Evolutionary conservation across 2,113 vertebrate genomes (phyloP).

Genomic region (Neoarius graeffei): DNA sequence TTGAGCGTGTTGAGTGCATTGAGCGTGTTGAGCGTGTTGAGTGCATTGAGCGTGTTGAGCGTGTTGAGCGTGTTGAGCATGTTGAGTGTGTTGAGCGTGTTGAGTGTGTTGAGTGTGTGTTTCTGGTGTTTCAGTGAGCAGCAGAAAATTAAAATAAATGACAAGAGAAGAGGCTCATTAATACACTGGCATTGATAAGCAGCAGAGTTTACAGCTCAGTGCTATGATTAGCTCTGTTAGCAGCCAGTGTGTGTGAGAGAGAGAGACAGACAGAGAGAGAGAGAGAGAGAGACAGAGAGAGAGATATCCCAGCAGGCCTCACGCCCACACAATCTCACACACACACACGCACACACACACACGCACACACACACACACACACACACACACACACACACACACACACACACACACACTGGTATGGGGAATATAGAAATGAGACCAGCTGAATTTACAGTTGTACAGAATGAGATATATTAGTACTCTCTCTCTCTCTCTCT

Average conservation of each 20-base stretch:
- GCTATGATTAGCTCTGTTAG: constrained; percentile 29
- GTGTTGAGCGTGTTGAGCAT: too few relatives aligned
- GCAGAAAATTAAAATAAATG: not conserved
- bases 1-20: too few relatives aligned
- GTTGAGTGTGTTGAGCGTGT: not conserved
- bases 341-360: not conserved
- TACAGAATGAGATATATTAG: constrained; percentile 22
- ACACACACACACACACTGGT: not conserved
- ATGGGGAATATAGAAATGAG: not conserved
- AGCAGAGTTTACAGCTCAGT: constrained; percentile 13
- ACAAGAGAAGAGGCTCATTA: not conserved
- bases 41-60: too few relatives aligned
- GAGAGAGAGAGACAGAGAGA: too few relatives aligned
- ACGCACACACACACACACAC: not conserved
- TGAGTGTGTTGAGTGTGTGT: not conserved
- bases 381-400: not conserved
- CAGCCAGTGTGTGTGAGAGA: not conserved
- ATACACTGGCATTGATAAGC: not conserved
- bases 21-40: too few relatives aligned
- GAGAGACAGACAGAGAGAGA: too few relatives aligned
- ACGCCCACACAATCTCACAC: not conserved
- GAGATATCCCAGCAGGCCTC: too few relatives aligned
- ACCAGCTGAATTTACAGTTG: constrained; percentile 14
- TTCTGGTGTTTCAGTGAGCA: not conserved
- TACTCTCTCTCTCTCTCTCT: not conserved